These are phyloP conservation scores for Homalodisca vitripennis DNA, from an alignment of 1,140 invertebrate species.

Conservation along the genomic window DNA sequence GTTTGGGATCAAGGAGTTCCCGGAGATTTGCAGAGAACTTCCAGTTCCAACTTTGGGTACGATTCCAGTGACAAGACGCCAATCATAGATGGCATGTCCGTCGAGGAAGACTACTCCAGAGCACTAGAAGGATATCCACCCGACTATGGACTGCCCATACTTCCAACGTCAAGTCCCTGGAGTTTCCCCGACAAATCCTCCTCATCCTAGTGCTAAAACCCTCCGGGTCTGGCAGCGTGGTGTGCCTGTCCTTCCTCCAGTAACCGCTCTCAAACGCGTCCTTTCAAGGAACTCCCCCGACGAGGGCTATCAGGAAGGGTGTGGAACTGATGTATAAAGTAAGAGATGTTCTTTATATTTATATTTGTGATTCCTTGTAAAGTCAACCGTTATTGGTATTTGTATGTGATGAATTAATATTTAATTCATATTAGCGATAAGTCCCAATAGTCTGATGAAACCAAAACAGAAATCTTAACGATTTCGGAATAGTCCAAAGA, in stretches of 20 bases:
- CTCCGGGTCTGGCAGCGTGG: conserved; percentile 82
- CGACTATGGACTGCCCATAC: conserved; percentile 75
- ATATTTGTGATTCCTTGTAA: conserved; percentile 36
- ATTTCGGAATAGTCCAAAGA: conserved; percentile 8
- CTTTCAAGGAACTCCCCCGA: conserved; percentile 80
- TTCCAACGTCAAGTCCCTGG: conserved; percentile 46
- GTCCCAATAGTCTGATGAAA: conserved; percentile 18
- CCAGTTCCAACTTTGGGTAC: conserved; percentile 54
- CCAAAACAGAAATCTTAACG: conserved; percentile 10
- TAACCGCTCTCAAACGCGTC: conserved; percentile 75
- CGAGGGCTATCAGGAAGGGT: conserved; percentile 88
- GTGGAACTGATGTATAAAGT: conserved; percentile 82
- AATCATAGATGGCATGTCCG: conserved; percentile 62
- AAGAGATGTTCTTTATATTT: conserved; percentile 27
- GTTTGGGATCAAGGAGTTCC: conserved; percentile 58
- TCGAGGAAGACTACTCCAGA: conserved; percentile 51
- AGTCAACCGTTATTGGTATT: neutral
- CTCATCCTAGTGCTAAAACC: conserved; percentile 64
- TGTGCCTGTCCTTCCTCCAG: conserved; percentile 76
- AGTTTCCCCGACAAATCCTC: conserved; percentile 44
- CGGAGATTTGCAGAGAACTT: conserved; percentile 53
- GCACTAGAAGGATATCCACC: conserved; percentile 60
- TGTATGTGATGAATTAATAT: conserved; percentile 21
- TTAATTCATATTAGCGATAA: conserved; percentile 17
- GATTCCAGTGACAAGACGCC: conserved; percentile 71